Conservation (phyloP, 2,888 invertebrate species). For the Slavum lentiscoides region DNA sequence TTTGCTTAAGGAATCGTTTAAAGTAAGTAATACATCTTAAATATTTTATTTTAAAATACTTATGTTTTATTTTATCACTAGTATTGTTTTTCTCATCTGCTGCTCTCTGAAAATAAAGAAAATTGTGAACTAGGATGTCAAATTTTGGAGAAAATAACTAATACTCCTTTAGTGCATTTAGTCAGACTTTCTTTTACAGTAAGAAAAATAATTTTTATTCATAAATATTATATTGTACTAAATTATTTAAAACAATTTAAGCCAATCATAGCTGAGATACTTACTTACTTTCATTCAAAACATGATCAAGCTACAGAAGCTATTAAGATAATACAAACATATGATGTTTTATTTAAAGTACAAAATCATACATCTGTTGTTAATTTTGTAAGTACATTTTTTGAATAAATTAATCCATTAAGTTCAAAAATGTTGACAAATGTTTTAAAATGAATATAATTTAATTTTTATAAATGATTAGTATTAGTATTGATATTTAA, state of each 20-base stretch:
- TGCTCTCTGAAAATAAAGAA: slow-evolving; percentile 40
- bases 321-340: slow-evolving; percentile 47
- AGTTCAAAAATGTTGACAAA: neutral
- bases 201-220: neutral
- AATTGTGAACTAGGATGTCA: slow-evolving; percentile 31
- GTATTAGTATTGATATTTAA: neutral
- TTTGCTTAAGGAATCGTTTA: slow-evolving; percentile 54
- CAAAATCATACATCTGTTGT: slow-evolving; percentile 31
- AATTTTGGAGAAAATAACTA: slow-evolving; percentile 45
- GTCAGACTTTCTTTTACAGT: slow-evolving; percentile 46
- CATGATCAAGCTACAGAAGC: slow-evolving; percentile 44
- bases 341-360: slow-evolving; percentile 49
- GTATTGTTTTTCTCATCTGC: slow-evolving; percentile 48
- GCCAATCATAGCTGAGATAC: slow-evolving; percentile 53
- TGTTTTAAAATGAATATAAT: neutral
- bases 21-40: slow-evolving; percentile 26
- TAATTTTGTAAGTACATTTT: slow-evolving; percentile 53
- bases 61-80: slow-evolving; percentile 18
- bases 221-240: neutral
- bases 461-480: neutral
- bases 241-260: slow-evolving; percentile 33
- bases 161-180: slow-evolving; percentile 35
- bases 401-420: neutral
- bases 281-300: slow-evolving; percentile 46
- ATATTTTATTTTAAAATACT: neutral